A percentile compares a stretch with the other conserved stretches of the same genome.
These are phyloP conservation scores for Danio jaintianensis DNA, from an alignment of 2,797 vertebrate genomes.

Conservation along the genomic window DNA sequence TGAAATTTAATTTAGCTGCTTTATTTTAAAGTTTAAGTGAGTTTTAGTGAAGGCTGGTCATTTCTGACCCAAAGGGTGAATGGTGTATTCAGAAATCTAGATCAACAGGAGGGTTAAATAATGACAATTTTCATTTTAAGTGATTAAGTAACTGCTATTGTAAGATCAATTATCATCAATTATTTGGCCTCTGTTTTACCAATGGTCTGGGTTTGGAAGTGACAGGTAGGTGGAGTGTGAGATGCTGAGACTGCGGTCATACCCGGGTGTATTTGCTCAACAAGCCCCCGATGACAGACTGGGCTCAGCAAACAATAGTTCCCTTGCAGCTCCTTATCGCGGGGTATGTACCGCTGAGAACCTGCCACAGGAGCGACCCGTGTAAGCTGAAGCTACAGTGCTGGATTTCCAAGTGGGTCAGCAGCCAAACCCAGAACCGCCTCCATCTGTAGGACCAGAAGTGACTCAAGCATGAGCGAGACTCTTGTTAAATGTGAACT, in stretches of 20 bases:
- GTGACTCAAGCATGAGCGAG: slow-evolving; percentile 39
- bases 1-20: no score
- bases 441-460: slow-evolving; percentile 41
- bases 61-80: no score
- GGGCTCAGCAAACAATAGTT: slow-evolving; percentile 65
- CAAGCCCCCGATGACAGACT: slow-evolving; percentile 68
- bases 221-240: slow-evolving; percentile 39
- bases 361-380: slow-evolving; percentile 43
- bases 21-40: no score
- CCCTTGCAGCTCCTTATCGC: slow-evolving; percentile 62
- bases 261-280: slow-evolving; percentile 66
- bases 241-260: slow-evolving; percentile 56
- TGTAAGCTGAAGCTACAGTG: slow-evolving; percentile 60
- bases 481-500: slow-evolving; percentile 38
- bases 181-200: neutral
- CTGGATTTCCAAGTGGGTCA: slow-evolving; percentile 60
- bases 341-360: slow-evolving; percentile 59
- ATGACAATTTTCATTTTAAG: no score
- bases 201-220: slow-evolving; percentile 8
- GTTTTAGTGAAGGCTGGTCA: no score
- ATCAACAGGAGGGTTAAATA: no score
- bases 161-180: neutral
- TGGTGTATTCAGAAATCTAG: no score
- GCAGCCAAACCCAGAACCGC: slow-evolving; percentile 42
- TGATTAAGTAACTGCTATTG: neutral